A percentile compares a stretch with the other conserved stretches of the same genome.
Evolutionary conservation across 2,113 vertebrate genomes (phyloP).

Genomic region (Dromaius novaehollandiae): DNA sequence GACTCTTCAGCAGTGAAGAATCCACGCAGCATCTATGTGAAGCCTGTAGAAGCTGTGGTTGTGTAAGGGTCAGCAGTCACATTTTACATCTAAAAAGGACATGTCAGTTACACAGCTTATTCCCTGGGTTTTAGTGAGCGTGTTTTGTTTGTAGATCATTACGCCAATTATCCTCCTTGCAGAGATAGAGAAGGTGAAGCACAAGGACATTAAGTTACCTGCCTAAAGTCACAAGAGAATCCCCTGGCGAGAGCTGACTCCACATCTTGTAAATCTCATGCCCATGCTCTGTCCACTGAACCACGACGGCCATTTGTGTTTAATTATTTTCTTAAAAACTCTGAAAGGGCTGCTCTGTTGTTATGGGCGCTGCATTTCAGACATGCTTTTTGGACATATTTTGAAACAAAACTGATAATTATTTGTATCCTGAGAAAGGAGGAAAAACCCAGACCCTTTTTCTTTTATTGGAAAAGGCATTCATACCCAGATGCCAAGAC

Average conservation of each 20-base stretch:
- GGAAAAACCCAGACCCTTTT: background rate
- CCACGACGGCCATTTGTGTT: background rate
- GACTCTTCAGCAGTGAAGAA: background rate
- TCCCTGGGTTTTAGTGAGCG: background rate
- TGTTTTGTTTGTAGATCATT: background rate
- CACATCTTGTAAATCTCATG: background rate
- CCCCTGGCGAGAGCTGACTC: background rate
- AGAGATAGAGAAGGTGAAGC: background rate
- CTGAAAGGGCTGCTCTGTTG: background rate
- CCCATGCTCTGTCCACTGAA: accelerated
- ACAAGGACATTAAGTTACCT: background rate
- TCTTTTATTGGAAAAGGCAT: background rate
- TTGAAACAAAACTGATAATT: background rate
- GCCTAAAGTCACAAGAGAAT: background rate
- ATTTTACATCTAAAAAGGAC: background rate
- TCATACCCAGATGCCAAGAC: background rate
- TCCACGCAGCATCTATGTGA: accelerated
- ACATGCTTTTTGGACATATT: background rate
- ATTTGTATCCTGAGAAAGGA: background rate
- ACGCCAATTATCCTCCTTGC: background rate
- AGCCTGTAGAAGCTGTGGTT: background rate
- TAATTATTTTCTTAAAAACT: background rate
- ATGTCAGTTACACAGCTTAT: background rate
- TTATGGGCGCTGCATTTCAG: background rate
- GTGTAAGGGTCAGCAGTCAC: background rate